phyloP scores from a whole-genome alignment of 1,140 invertebrate species.

The Nasonia vitripennis region DNA sequence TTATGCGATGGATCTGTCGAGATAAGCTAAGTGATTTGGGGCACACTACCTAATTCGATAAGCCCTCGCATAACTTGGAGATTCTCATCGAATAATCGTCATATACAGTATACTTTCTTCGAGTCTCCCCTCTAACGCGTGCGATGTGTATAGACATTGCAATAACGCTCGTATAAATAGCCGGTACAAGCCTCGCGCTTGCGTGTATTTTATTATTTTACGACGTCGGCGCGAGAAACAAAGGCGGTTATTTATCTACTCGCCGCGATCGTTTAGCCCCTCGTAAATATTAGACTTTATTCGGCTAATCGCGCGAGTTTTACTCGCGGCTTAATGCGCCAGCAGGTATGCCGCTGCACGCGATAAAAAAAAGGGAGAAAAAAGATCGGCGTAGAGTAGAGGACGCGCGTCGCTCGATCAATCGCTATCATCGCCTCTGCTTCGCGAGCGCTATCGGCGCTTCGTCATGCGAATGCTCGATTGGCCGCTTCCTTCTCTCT shows the following conservation, averaged over 20 bases:
- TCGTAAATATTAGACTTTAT: constrained; percentile 25
- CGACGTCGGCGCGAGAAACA: constrained; percentile 16
- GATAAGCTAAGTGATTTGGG: no score
- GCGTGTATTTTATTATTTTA: constrained; percentile 27
- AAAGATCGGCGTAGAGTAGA: not conserved
- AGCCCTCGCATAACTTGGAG: not conserved
- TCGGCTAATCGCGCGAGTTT: not conserved
- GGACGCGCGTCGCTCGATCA: constrained; percentile 48
- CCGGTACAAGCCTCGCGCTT: not conserved
- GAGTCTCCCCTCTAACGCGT: not conserved
- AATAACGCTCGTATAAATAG: constrained; percentile 14
- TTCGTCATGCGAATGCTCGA: constrained; percentile 46
- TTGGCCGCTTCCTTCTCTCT: constrained; percentile 19
- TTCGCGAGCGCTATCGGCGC: constrained; percentile 37
- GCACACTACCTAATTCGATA: not conserved
- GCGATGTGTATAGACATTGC: not conserved
- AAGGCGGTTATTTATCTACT: constrained; percentile 34
- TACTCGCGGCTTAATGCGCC: not conserved
- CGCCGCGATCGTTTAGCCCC: not conserved
- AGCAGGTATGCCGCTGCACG: not conserved
- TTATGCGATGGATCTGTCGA: not conserved
- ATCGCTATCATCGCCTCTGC: constrained; percentile 46
- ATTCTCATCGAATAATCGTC: constrained; percentile 22
- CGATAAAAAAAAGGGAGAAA: not conserved
- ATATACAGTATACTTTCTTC: not conserved